Evolutionary conservation across 2,888 invertebrate species (phyloP).

Genomic region (Pyrrhopygopsis socrates): DNA sequence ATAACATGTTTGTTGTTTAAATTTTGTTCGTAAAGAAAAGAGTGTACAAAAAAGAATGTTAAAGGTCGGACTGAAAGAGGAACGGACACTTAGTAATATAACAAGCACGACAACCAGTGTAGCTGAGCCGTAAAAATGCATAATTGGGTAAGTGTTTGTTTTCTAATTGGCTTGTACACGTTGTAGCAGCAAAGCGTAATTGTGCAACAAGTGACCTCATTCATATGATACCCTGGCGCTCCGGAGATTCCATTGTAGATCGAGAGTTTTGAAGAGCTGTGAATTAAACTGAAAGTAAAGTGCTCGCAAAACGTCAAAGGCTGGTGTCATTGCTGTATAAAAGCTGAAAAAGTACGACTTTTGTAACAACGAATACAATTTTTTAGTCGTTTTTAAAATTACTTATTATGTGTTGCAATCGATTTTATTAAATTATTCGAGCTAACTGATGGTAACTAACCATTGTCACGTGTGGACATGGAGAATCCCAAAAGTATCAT

Average conservation of each 20-base stretch:
- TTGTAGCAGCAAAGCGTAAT: neutral
- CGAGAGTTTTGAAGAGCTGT: conserved; percentile 17
- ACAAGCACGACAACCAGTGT: neutral
- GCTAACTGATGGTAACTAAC: no score
- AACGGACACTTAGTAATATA: neutral
- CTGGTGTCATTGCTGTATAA: conserved; percentile 2
- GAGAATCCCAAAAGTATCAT: no score
- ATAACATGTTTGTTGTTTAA: no score
- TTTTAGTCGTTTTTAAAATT: neutral
- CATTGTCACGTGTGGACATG: no score
- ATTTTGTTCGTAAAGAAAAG: no score
- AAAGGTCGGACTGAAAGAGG: neutral
- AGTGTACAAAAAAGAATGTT: no score
- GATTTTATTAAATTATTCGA: no score
- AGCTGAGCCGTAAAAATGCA: neutral
- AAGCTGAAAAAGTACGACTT: neutral
- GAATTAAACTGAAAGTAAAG: conserved; percentile 8
- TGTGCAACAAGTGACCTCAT: conserved; percentile 7
- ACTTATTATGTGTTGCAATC: no score
- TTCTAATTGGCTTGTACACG: neutral
- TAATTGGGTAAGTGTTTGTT: neutral
- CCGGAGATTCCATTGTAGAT: conserved; percentile 17
- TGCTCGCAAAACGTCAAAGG: conserved; percentile 2
- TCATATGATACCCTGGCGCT: conserved; percentile 8
- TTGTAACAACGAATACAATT: neutral